Percentiles rank a stretch among this genome's conserved stretches.
Evolutionary conservation across 2,888 invertebrate genomes (phyloP).

Genomic region (Tridacna gigas): DNA sequence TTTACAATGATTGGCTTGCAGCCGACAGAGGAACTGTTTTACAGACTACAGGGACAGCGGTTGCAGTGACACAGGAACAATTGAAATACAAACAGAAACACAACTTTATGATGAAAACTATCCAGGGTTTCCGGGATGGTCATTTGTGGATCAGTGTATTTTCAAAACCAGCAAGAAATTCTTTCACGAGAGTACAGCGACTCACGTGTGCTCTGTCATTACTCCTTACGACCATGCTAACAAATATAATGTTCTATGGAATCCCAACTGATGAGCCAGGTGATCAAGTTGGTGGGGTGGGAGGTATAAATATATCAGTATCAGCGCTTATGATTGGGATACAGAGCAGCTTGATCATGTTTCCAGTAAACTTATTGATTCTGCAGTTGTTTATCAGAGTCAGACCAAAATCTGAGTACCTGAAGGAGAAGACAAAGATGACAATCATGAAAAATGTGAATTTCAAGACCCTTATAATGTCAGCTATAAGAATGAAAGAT

Average conservation of each 20-base stretch:
- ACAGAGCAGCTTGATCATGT: conserved; percentile 74
- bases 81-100: conserved; percentile 56
- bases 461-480: neutral
- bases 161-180: conserved; percentile 75
- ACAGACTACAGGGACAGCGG: conserved; percentile 63
- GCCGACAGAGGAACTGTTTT: conserved; percentile 64
- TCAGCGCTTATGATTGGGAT: conserved; percentile 71
- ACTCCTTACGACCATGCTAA: conserved; percentile 79
- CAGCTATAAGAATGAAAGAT: neutral
- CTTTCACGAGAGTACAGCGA: conserved; percentile 81
- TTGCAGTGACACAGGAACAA: conserved; percentile 58
- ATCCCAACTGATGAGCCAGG: conserved; percentile 73
- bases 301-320: conserved; percentile 64
- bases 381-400: conserved; percentile 71
- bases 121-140: conserved; percentile 74
- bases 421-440: neutral
- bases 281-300: conserved; percentile 64
- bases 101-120: conserved; percentile 68
- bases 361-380: conserved; percentile 76
- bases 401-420: conserved; percentile 39
- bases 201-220: conserved; percentile 80
- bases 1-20: conserved; percentile 79
- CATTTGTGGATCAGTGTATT: conserved; percentile 83
- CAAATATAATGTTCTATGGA: conserved; percentile 82
- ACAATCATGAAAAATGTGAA: neutral